Evolutionary conservation across 2,797 vertebrate genomes (phyloP), one percentile per base, ranked within the genome.

Genomic region (Xenopus petersii): DNA sequence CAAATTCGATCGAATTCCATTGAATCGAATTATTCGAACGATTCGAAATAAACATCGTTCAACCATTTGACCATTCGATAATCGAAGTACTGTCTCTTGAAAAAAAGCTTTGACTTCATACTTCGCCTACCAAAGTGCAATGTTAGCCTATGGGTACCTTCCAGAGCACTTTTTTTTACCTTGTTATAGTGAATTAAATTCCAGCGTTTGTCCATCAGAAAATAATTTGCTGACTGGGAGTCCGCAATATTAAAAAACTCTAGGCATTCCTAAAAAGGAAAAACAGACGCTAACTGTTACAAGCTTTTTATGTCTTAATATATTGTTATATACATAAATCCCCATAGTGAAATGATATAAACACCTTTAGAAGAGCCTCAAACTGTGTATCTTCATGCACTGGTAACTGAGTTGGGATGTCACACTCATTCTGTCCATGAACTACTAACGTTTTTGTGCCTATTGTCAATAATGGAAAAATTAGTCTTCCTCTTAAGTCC

Each of bases 181-280:
- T 99, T 99, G 81, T 93, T 95, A 73, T 98, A 99, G 87, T 99
- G 98, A 81, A 98, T 98, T 77, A 99, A 95, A 83, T 98, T 99
- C 97, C 98, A 99, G 21, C 96, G 90, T 82, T 98, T 99, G 89
- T 99, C 98, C 98, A 99, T 99, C 67, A 99, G 93, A 87, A 99
- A 99, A 82, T 96, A 99, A 80, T 97, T 94, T 5, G 95, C 94
- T 3, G 96, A 95, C 78, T 98, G 94, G 5, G 98, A 95, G 82
- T 99, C 98, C 1, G 97, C 95, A 81, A 99, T 97, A 82, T 99
- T 99, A 89, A 99, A 99, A 88, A 99, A 99, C 81, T 99, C 98
- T 79, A 99, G 86, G 80, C 98, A 98, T 76, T 99, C 98, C 98
- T 99, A 81, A 78, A 55, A 15, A 72, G 67, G 64, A 16, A n/a